Conservation (phyloP, 2,888 invertebrate genomes). For the Pedicia rivosa region DNA sequence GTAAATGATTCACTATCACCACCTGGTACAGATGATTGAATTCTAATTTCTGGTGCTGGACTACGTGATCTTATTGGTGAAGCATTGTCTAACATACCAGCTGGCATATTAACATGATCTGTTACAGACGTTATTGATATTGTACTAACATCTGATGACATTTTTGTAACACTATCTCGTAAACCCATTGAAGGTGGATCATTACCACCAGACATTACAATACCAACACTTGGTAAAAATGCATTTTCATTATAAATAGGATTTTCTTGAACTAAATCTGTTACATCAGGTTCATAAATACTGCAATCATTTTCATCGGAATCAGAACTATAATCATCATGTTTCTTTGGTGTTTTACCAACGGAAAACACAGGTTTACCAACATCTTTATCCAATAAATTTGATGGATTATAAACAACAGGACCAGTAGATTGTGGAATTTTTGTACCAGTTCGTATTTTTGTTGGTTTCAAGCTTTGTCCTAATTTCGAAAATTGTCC, state of each 20-base stretch:
- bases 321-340: conserved; percentile 36
- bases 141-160: conserved; percentile 25
- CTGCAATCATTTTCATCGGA: conserved; percentile 50
- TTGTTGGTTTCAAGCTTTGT: conserved; percentile 34
- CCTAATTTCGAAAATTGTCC: conserved; percentile 72
- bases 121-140: conserved; percentile 30
- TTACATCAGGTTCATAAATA: conserved; percentile 33
- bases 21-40: conserved; percentile 15
- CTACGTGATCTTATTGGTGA: conserved; percentile 27
- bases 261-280: conserved; percentile 24
- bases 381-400: conserved; percentile 18
- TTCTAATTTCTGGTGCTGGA: conserved; percentile 40
- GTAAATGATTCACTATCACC: not conserved
- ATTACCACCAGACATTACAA: conserved; percentile 35
- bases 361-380: conserved; percentile 21
- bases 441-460: conserved; percentile 29
- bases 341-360: conserved; percentile 17
- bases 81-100: conserved; percentile 26
- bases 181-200: conserved; percentile 19
- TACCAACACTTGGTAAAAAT: conserved; percentile 48
- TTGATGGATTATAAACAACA: conserved; percentile 15
- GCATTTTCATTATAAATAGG: conserved; percentile 32
- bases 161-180: conserved; percentile 31
- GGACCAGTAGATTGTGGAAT: conserved; percentile 24
- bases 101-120: conserved; percentile 27